Conservation (phyloP, 2,113 vertebrate species). For the Ceyx margarethae region DNA sequence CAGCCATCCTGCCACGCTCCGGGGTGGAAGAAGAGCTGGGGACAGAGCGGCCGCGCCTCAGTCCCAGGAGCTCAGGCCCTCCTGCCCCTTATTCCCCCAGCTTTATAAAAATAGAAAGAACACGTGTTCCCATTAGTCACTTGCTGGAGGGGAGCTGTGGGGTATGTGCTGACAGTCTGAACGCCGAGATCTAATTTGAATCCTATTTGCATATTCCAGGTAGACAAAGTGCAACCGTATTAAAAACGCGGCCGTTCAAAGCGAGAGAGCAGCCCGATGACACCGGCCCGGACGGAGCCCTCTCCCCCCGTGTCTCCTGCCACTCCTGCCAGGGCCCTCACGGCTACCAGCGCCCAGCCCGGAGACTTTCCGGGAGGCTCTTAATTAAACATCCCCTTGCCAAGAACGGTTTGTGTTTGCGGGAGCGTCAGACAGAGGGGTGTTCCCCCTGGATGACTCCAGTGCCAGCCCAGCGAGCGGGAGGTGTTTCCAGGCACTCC, state of each 20-base stretch:
- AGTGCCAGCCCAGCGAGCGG: not conserved
- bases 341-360: not conserved
- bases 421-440: not conserved
- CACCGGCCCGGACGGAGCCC: conserved; percentile 26
- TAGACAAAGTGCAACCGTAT: conserved; percentile 49
- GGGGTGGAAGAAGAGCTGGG: not conserved
- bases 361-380: conserved; percentile 57
- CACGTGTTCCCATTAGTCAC: conserved; percentile 80
- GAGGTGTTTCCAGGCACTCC: not conserved
- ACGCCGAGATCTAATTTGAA: conserved; percentile 68
- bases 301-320: conserved; percentile 7
- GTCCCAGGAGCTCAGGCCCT: not conserved
- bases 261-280: conserved; percentile 20
- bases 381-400: conserved; percentile 72
- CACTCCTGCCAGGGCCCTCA: conserved; percentile 36
- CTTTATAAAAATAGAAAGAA: conserved; percentile 74
- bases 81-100: conserved; percentile 20
- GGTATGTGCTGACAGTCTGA: conserved; percentile 70
- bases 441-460: not conserved
- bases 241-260: conserved; percentile 10
- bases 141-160: conserved; percentile 77
- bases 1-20: not conserved
- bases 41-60: not conserved
- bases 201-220: conserved; percentile 79
- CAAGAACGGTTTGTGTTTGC: conserved; percentile 47